Conservation (phyloP, 2,888 invertebrate species). For the Dione vanillae region DNA sequence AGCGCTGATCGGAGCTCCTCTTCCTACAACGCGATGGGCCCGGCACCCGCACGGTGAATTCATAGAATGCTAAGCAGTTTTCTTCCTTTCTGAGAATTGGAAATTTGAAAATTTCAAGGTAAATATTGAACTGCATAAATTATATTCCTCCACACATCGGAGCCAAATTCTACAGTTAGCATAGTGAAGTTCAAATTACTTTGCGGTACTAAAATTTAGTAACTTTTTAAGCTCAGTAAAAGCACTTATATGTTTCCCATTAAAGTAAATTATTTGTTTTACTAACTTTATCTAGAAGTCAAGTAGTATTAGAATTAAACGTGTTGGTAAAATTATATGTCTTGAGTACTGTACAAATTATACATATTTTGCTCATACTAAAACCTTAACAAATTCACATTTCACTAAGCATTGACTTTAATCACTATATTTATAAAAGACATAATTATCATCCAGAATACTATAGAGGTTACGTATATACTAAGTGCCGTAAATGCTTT, state of each 20-base stretch:
- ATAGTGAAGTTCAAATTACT: conserved; percentile 27
- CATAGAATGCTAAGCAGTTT: too few relatives aligned
- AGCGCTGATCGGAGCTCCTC: too few relatives aligned
- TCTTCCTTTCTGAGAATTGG: too few relatives aligned
- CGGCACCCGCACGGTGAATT: too few relatives aligned
- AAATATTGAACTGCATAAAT: conserved; percentile 23
- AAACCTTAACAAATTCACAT: background rate
- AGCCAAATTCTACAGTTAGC: conserved; percentile 26
- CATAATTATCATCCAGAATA: background rate
- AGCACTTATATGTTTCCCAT: conserved; percentile 12
- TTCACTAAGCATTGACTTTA: background rate
- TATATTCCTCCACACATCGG: conserved; percentile 11
- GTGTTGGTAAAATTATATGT: background rate
- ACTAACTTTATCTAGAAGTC: conserved; percentile 4
- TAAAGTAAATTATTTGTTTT: conserved; percentile 13
- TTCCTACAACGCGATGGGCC: too few relatives aligned
- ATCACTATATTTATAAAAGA: background rate
- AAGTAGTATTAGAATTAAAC: background rate
- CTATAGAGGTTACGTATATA: too few relatives aligned
- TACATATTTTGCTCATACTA: background rate
- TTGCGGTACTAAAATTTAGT: conserved; percentile 24
- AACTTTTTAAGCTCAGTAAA: conserved; percentile 20
- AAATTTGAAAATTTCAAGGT: conserved; percentile 21
- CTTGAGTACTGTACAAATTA: background rate
- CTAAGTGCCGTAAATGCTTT: too few relatives aligned